These are phyloP conservation scores for Serilophus lunatus DNA, from an alignment of 2,113 vertebrate species.

Conservation along the genomic window DNA sequence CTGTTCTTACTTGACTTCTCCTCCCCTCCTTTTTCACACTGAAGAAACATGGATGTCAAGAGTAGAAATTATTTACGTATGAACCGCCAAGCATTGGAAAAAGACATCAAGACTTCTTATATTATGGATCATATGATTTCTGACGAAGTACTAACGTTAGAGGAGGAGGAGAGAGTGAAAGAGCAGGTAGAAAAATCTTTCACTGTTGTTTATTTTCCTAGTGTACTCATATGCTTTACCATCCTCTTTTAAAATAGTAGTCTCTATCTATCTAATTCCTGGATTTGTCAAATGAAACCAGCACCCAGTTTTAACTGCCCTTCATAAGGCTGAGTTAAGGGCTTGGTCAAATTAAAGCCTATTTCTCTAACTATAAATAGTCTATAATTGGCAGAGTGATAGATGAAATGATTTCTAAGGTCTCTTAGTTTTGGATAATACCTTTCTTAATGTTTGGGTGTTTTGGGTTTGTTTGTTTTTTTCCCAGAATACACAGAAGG, in stretches of 20 bases:
- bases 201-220: neutral
- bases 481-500: conserved; percentile 78
- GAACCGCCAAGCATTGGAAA: conserved; percentile 79
- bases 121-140: conserved; percentile 94
- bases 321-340: neutral
- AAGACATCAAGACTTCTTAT: conserved; percentile 88
- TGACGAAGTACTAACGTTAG: conserved; percentile 79
- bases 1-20: neutral
- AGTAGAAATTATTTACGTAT: conserved; percentile 85
- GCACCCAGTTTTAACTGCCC: neutral
- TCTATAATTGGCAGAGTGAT: neutral
- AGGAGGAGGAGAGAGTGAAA: conserved; percentile 86
- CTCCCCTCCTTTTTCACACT: rapidly evolving
- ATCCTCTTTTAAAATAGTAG: neutral
- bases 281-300: neutral
- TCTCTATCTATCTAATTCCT: neutral
- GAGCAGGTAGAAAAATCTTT: conserved; percentile 74
- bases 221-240: neutral
- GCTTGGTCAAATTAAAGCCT: neutral
- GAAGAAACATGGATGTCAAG: conserved; percentile 80
- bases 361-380: neutral
- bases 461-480: neutral
- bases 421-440: neutral
- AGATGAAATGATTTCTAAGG: neutral
- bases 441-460: neutral